Evolutionary conservation across 2,797 vertebrate genomes (phyloP).

Genomic region (Iguana delicatissima): DNA sequence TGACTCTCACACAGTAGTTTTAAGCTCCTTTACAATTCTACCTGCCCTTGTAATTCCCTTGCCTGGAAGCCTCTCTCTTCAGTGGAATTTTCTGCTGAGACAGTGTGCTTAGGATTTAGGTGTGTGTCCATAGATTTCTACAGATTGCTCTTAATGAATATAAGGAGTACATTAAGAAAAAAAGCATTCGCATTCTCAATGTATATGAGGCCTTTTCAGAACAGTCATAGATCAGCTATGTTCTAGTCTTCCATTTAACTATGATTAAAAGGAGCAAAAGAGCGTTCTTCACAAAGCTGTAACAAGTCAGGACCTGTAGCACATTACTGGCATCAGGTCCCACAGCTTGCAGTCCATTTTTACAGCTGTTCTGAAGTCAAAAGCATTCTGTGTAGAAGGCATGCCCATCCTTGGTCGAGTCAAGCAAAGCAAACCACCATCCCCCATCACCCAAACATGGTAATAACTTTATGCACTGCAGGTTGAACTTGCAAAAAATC

Average conservation of each 20-base stretch:
- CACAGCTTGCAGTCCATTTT: conserved; percentile 72
- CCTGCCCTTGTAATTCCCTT: neutral
- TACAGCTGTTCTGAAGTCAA: conserved; percentile 77
- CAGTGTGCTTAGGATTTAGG: neutral
- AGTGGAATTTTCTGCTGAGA: neutral
- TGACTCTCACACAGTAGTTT: neutral
- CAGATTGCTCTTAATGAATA: neutral
- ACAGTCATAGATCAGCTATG: conserved; percentile 74
- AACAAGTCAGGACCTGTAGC: conserved; percentile 80
- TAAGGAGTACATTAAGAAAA: conserved; percentile 11
- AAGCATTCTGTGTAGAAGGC: conserved; percentile 76
- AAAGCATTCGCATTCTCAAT: conserved; percentile 41
- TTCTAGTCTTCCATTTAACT: conserved; percentile 77
- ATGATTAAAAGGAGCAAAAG: conserved; percentile 73
- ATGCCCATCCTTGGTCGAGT: conserved; percentile 57
- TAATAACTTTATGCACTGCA: conserved; percentile 71
- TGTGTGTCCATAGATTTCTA: neutral
- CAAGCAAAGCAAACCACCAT: conserved; percentile 54
- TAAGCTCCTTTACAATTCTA: neutral
- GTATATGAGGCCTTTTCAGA: conserved; percentile 52
- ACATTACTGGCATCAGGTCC: conserved; percentile 73
- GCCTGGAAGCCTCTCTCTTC: neutral
- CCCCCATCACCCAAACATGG: conserved; percentile 26
- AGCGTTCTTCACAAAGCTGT: conserved; percentile 78
- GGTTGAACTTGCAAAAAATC: conserved; percentile 68